A percentile compares a stretch with the other conserved stretches of the same genome.
Evolutionary conservation across 1,140 invertebrate genomes (phyloP).

Genomic region (Phymorhynchus buccinoides): DNA sequence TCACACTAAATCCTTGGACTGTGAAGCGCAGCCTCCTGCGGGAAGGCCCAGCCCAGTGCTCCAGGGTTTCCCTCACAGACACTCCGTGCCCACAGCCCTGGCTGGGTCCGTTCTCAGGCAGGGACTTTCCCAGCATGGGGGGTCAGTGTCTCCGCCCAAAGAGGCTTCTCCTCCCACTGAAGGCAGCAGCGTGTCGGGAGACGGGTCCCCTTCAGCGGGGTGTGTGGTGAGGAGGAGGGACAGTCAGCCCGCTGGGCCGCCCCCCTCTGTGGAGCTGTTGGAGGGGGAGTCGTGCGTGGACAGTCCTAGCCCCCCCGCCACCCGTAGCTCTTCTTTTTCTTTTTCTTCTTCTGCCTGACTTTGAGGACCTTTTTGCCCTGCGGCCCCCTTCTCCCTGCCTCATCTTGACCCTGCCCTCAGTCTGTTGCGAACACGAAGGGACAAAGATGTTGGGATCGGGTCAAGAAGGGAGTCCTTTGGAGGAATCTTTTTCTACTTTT

Average conservation of each 20-base stretch:
- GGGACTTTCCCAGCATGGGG: not conserved
- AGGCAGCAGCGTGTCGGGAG: not conserved
- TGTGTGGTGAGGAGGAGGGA: not conserved
- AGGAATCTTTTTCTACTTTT: no score
- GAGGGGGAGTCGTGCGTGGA: slow-evolving; percentile 9
- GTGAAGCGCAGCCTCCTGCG: not conserved
- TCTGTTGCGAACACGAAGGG: no score
- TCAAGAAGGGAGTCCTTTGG: no score
- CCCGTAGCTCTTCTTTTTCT: no score
- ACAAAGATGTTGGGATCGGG: no score
- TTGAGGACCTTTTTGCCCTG: no score
- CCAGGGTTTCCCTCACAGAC: not conserved
- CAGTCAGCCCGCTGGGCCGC: not conserved
- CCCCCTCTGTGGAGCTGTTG: not conserved
- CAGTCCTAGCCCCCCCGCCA: not conserved
- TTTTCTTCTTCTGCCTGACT: no score
- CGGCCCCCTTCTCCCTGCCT: no score
- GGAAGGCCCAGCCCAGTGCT: not conserved
- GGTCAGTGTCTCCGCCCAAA: not conserved
- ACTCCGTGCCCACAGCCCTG: not conserved
- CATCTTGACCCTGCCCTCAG: no score
- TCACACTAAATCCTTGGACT: no score
- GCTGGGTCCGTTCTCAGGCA: not conserved
- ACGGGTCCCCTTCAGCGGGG: not conserved
- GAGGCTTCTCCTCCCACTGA: not conserved